Base-by-base conservation (phyloP, 2,888 invertebrate genomes). In the Pyrgus malvae region DNA sequence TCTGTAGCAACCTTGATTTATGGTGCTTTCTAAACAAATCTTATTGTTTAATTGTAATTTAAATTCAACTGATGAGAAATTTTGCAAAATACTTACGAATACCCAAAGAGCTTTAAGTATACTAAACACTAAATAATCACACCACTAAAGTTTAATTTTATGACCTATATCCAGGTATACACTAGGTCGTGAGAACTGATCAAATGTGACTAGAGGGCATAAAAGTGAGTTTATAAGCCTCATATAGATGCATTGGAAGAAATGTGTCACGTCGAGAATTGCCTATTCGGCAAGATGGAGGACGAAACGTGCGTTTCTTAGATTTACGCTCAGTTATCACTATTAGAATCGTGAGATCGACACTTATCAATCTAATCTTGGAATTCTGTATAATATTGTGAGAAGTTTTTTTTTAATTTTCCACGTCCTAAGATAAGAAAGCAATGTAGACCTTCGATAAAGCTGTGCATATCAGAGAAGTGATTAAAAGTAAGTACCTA, bases 21-120 rank as follows among this genome's bases (percentile, higher is more conserved):
- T n/a, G n/a, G n/a, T n/a, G n/a, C n/a, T n/a, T n/a, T n/a, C n/a
- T n/a, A n/a, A n/a, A n/a, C 70, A 33, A 64, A 63, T 83, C 84
- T 85, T 48, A 48, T 58, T 41, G 48, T 45, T n/a, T n/a, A n/a
- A n/a, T n/a, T 27, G 16, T 16, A 44, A 58, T 35, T 29, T 27
- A 9, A 21, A 46, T 19, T 37, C 19, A 17, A 12, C 44, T 45
- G 29, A 41, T 11, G 14, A 27, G 35, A 29, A 31, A 31, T 12
- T 31, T 14, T 7, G 6, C 14, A 4, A 27, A 9, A 8, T 8
- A 48, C 27, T 35, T 27, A 29, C 21, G 27, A 41, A 51, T 50
- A 50, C 40, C 35, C 9, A 8, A 14, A 5, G 33, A 33, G 1
- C 14, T 8, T 33, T 5, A 8, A 7, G 1, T 12, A 11, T 12